Evolutionary conservation across 1,140 invertebrate genomes (phyloP), one percentile per base, ranked within the genome.

Genomic region (Polyergus mexicanus): DNA sequence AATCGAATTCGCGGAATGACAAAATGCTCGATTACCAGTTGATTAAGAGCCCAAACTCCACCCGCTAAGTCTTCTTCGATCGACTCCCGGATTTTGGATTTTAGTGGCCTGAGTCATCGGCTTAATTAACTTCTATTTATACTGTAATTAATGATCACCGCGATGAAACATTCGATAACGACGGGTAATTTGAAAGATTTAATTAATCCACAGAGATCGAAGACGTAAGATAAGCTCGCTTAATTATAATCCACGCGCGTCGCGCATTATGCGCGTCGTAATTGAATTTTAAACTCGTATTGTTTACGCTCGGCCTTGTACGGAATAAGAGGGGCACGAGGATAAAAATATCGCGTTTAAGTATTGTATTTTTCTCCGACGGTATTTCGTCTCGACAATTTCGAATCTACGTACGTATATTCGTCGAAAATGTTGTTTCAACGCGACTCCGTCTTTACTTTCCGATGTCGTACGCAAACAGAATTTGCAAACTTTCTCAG

Each of bases 51-150:
- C n/a, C n/a, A 54, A 35, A 38, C 19, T 47, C 22, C 32, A 19
- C 8, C 19, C 16, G 7, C 56, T 0, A 54, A 62, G 44, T 47
- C 72, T 74, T 74, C 88, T 63, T 68, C 74, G 58, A 86, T 77
- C 72, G 16, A 10, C n/a, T 41, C n/a, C 47, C 47, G 41, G 28
- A 25, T 76, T 76, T 84, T 74, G 58, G 68, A 38, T 38, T 60
- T 22, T 13, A 6, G 63, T 5, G 7, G 47, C 56, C 11, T 8
- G 38, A 8, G 2, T 54, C 66, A 11, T 63, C 11, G 32, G 56
- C 78, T 89, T 89, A 84, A 89, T 89, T 86, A 60, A 84, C 54
- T 80, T 63, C 56, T 89, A 86, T 89, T 89, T 86, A 87, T 47
- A 71, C 11, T 58, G 78, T 84, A 89, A 89, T 89, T 89, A 89